Evolutionary conservation across 2,113 vertebrate species (phyloP), one percentile per base, ranked within the genome.

Genomic region (Callospermophilus lateralis): DNA sequence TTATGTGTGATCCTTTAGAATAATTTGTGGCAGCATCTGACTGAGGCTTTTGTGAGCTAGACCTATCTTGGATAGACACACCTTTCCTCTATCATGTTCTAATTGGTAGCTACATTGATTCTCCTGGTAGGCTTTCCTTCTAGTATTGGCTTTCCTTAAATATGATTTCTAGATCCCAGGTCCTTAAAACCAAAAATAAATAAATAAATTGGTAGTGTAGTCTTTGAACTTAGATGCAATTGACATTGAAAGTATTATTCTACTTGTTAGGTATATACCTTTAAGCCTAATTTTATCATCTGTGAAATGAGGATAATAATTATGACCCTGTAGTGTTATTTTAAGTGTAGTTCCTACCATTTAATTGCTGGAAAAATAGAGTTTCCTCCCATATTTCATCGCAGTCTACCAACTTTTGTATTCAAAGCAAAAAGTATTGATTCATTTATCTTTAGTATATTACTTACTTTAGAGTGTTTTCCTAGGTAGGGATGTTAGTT

Each of bases 281-380:
- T 12, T 61, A 74, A 89, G 26, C 42, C 28, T 74, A 90, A 92
- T 97, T 87, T 78, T 92, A 11, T 94, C 48, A 92, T 92, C 79
- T 96, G 12, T 96, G 65, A 96, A 84, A 76, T 95, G n/a, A 3
- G 17, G 24, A 53, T 81, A 92, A 87, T 55, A 68, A 85, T 93
- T 48, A 88, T 39, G 34, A 86, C 37, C n/a, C 72, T 51, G 17
- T 85, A 81, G 20, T 30, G 30, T 94, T 89, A 45, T 93, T 76
- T 88, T 81, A 93, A 92, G 34, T 45, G 0, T 61, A 58, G 15
- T 30, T 37, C 30, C 68, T 95, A 48, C 45, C n/a, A 70, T 68
- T 51, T 78, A 83, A 81, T 89, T 93, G 78, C 30, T 84, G 63
- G 92, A 63, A 96, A 91, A 96, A 81, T 83, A 45, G 8, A 84